These are phyloP conservation scores for Drosophila melanosoma DNA, from an alignment of 2,888 invertebrate genomes.

Conservation along the genomic window DNA sequence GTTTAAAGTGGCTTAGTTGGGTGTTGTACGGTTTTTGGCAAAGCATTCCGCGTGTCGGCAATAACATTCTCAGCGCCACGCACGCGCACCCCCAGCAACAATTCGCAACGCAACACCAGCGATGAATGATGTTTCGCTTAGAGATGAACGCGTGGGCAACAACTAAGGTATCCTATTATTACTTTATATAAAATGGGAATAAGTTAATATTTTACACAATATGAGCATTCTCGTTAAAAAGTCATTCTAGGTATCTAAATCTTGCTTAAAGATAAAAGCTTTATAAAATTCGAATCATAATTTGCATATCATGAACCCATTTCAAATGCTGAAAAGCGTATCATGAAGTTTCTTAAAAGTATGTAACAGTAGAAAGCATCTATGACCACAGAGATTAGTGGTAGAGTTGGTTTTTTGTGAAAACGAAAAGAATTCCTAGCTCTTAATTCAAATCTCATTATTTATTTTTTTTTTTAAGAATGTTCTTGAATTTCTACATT, in stretches of 20 bases:
- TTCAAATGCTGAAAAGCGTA: neutral
- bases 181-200: neutral
- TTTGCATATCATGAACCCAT: neutral
- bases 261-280: neutral
- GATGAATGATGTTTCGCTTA: conserved; percentile 7
- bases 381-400: neutral
- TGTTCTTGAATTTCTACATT: neutral
- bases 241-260: neutral
- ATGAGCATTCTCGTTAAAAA: neutral
- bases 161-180: neutral
- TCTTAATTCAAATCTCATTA: neutral
- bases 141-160: conserved; percentile 27
- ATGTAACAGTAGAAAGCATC: neutral
- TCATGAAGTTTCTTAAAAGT: neutral
- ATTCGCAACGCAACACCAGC: conserved; percentile 50
- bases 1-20: conserved; percentile 72
- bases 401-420: neutral
- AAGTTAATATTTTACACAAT: neutral
- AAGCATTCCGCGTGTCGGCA: conserved; percentile 72
- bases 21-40: conserved; percentile 78
- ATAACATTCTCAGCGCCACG: conserved; percentile 57
- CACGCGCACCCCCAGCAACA: conserved; percentile 51
- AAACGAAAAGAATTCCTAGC: too few species aligned
- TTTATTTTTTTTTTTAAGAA: neutral
- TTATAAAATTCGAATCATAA: neutral